Percentiles rank a stretch among this genome's conserved stretches.
phyloP scores from a whole-genome alignment of 2,888 invertebrate genomes.

The Nomada flava region DNA sequence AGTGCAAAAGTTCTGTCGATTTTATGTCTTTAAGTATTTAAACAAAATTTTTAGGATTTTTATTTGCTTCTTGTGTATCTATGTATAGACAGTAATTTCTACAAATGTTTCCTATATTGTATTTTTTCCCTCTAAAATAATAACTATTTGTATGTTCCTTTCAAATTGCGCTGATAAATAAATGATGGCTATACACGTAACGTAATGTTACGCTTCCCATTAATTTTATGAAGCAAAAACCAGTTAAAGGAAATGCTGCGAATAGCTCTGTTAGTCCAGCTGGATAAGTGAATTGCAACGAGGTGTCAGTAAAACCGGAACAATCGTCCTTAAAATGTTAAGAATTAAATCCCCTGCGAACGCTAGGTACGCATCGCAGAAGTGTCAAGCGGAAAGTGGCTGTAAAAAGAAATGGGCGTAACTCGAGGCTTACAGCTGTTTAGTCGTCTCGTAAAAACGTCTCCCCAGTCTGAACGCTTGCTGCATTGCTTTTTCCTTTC shows the following conservation, averaged over 20 bases:
- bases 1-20: too few species aligned
- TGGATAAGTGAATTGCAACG: neutral
- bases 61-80: too few species aligned
- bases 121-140: too few species aligned
- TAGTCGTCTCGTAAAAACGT: conserved; percentile 77
- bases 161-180: too few species aligned
- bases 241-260: neutral
- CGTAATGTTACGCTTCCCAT: too few species aligned
- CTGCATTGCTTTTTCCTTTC: conserved; percentile 53
- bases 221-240: neutral
- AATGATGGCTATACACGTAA: too few species aligned
- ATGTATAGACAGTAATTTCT: too few species aligned
- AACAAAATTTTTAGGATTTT: too few species aligned
- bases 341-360: conserved; percentile 36
- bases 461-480: conserved; percentile 56
- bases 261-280: neutral
- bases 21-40: too few species aligned
- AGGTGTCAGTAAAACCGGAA: neutral
- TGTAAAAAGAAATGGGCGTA: conserved; percentile 72
- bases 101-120: too few species aligned
- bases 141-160: too few species aligned
- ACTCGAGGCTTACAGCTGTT: conserved; percentile 73
- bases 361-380: conserved; percentile 13
- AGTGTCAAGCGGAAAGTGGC: conserved; percentile 37
- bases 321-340: conserved; percentile 24